Conservation (phyloP, 2,113 vertebrate genomes). For the Egretta garzetta region DNA sequence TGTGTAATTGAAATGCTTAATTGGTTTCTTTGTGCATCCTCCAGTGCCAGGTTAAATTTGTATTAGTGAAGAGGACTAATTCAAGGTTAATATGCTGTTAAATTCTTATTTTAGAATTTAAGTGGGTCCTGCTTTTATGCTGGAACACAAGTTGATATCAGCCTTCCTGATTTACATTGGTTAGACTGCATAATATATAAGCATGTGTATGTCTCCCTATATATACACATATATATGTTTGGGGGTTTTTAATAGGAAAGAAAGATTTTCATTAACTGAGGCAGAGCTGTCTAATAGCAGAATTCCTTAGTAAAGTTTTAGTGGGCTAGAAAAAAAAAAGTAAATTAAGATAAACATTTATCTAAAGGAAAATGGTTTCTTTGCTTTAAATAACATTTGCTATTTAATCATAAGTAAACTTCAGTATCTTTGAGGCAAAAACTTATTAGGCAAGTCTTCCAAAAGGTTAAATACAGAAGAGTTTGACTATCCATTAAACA, state of each 20-base stretch:
- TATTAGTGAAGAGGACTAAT: neutral
- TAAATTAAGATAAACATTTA: neutral
- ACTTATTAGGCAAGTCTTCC: neutral
- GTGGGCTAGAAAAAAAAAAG: neutral
- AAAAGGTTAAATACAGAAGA: slow-evolving; percentile 9
- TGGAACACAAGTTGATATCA: neutral
- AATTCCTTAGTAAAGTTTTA: neutral
- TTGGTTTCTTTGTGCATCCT: neutral
- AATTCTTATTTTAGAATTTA: neutral
- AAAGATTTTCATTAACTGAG: neutral
- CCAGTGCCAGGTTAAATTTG: neutral
- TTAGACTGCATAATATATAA: neutral
- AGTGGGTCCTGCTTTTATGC: neutral
- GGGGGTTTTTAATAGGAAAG: neutral
- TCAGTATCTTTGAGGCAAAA: slow-evolving; percentile 10
- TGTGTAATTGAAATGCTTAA: neutral
- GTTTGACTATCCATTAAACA: neutral
- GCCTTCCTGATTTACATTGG: neutral
- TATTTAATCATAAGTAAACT: neutral
- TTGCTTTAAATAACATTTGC: neutral
- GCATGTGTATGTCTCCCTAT: neutral
- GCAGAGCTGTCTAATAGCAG: neutral
- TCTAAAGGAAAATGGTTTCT: neutral
- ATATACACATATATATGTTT: too few relatives aligned
- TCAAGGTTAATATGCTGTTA: neutral